phyloP scores from a whole-genome alignment of 2,797 vertebrate species.

The Thripadectes ignobilis region DNA sequence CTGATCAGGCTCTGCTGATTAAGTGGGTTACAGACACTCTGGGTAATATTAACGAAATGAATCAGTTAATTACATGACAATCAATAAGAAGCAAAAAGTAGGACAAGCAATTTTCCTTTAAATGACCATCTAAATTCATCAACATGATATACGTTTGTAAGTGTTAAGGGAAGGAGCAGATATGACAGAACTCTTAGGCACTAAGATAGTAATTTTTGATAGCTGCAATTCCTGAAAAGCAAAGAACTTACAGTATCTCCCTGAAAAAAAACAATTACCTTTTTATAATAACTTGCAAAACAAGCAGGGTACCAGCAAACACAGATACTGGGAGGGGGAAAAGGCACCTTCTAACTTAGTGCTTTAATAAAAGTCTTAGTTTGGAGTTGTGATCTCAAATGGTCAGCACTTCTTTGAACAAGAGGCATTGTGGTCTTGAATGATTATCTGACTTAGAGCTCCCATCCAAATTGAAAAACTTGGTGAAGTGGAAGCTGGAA shows the following conservation, averaged over 20 bases:
- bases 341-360: background rate
- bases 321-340: background rate
- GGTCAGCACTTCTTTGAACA: constrained; percentile 2
- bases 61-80: constrained; percentile 68
- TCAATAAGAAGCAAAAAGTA: constrained; percentile 64
- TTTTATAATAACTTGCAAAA: background rate
- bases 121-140: constrained; percentile 67
- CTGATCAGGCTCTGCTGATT: constrained; percentile 53
- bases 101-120: constrained; percentile 62
- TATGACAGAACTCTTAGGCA: background rate
- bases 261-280: background rate
- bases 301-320: background rate
- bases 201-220: background rate
- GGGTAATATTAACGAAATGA: constrained; percentile 36
- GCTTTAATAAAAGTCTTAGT: constrained; percentile 1
- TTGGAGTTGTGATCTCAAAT: constrained; percentile 9
- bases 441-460: constrained; percentile 37
- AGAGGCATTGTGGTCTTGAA: constrained; percentile 25
- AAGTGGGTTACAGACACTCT: constrained; percentile 44
- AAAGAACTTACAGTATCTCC: background rate
- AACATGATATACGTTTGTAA: constrained; percentile 41
- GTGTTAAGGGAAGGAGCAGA: background rate
- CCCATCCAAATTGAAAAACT: constrained; percentile 45
- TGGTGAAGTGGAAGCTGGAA: constrained; percentile 22
- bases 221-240: background rate